A percentile compares a stretch with the other conserved stretches of the same genome.
Evolutionary conservation across 1,140 invertebrate genomes (phyloP).

Genomic region (Trichomalopsis sarcophagae): DNA sequence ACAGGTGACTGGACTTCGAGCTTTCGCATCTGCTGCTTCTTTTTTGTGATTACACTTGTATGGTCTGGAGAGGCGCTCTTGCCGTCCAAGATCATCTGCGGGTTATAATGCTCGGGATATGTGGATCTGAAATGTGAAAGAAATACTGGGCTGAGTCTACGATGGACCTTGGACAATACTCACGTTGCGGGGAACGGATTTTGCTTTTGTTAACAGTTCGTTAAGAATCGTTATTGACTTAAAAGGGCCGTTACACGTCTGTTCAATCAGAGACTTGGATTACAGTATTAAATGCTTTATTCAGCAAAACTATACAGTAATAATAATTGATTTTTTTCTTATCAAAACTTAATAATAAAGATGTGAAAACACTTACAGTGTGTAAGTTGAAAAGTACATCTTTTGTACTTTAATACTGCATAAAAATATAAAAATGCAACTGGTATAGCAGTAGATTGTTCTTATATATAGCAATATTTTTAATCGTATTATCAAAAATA

Average conservation of each 20-base stretch:
- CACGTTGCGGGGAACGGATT: conserved; percentile 16
- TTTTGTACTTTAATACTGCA: conserved; percentile 1
- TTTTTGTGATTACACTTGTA: conserved; percentile 24
- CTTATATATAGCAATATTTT: no score
- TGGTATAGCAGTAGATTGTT: no score
- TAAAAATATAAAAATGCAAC: background rate
- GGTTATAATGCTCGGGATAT: conserved; percentile 64
- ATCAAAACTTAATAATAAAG: conserved; percentile 7
- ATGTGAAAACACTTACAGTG: background rate
- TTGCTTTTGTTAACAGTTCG: conserved; percentile 21
- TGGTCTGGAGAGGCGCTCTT: background rate
- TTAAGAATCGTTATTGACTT: background rate
- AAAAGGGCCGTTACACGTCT: background rate
- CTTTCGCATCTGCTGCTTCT: conserved; percentile 47
- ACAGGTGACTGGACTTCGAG: conserved; percentile 24
- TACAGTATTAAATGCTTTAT: conserved; percentile 19
- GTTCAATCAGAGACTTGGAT: background rate
- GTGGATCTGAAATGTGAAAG: conserved; percentile 72
- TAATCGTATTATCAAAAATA: no score
- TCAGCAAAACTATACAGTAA: conserved; percentile 11
- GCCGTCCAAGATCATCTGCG: conserved; percentile 60
- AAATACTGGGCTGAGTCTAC: conserved; percentile 64
- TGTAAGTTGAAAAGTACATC: background rate
- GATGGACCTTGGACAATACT: conserved; percentile 41
- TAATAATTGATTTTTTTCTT: background rate